phyloP scores from a whole-genome alignment of 2,113 vertebrate species.

The Aythya baeri region DNA sequence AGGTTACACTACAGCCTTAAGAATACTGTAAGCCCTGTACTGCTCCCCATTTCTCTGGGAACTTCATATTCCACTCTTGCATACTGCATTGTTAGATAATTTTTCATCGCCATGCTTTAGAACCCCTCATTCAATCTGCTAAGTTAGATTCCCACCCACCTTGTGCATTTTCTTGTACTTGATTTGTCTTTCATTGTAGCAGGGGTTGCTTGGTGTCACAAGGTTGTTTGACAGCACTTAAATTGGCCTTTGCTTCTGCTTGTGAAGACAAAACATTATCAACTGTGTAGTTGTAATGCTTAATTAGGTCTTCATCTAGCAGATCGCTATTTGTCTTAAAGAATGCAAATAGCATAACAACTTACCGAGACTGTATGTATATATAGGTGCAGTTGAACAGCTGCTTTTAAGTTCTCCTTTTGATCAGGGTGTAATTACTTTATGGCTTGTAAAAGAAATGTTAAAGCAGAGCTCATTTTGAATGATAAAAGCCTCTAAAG shows the following conservation, averaged over 20 bases:
- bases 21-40: no score
- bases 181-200: not conserved
- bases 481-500: not conserved
- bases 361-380: not conserved
- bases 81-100: not conserved
- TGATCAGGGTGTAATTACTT: not conserved
- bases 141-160: not conserved
- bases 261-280: not conserved
- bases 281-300: not conserved
- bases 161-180: not conserved
- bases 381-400: not conserved
- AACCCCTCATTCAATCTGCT: not conserved
- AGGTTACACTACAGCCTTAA: not conserved
- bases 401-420: not conserved
- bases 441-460: not conserved
- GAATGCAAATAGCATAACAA: not conserved
- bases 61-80: not conserved
- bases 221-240: rapidly evolving
- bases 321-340: not conserved
- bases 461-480: not conserved
- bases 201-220: not conserved
- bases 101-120: not conserved
- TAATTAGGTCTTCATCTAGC: not conserved
- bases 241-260: not conserved
- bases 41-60: not conserved